A percentile compares a stretch with the other conserved stretches of the same genome.
These are phyloP conservation scores for Spisula solida DNA, from an alignment of 2,888 invertebrate genomes.

Conservation along the genomic window DNA sequence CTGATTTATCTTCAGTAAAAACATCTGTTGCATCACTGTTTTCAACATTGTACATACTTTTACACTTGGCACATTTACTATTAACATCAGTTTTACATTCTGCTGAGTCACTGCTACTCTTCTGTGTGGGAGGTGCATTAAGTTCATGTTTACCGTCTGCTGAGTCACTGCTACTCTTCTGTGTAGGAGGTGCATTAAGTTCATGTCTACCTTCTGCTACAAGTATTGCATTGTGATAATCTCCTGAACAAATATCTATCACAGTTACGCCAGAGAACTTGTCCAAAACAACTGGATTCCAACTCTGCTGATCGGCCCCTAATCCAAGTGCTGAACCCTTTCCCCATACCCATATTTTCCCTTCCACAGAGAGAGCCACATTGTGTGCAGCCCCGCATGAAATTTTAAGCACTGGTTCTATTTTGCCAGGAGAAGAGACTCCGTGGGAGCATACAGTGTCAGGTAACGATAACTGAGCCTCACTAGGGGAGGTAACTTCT, in stretches of 20 bases:
- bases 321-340: conserved; percentile 83
- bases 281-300: conserved; percentile 78
- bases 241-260: conserved; percentile 83
- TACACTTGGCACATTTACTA: conserved; percentile 16
- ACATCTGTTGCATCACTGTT: not conserved
- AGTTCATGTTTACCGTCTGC: conserved; percentile 70
- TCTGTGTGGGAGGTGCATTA: not conserved
- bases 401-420: conserved; percentile 74
- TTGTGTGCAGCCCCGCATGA: conserved; percentile 85
- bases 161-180: not conserved
- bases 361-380: conserved; percentile 81
- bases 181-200: not conserved
- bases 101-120: conserved; percentile 9
- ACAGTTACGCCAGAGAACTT: conserved; percentile 80
- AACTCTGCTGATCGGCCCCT: conserved; percentile 63
- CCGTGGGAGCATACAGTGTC: conserved; percentile 78
- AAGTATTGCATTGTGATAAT: conserved; percentile 83
- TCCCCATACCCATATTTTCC: conserved; percentile 87
- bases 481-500: conserved; percentile 73
- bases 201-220: conserved; percentile 76
- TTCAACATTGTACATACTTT: not conserved
- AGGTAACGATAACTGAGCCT: conserved; percentile 70
- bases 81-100: conserved; percentile 9
- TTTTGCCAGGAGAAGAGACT: conserved; percentile 64
- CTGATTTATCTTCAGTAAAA: not conserved